phyloP scores from a whole-genome alignment of 2,888 invertebrate species.

The Drosophila cognata region DNA sequence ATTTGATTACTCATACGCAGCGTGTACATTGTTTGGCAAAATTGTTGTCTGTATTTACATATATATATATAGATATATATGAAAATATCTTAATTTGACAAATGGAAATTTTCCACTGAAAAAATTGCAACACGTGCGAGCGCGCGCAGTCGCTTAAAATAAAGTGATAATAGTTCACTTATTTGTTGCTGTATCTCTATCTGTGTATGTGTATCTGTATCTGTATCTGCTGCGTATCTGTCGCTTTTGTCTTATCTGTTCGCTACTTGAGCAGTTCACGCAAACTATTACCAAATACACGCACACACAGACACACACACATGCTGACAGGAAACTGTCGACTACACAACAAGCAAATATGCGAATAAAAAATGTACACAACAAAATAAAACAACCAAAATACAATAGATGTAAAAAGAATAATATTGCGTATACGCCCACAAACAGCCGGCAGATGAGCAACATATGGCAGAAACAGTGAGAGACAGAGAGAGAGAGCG shows the following conservation, averaged over 20 bases:
- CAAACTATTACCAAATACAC: slow-evolving; percentile 23
- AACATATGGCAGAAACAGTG: background rate
- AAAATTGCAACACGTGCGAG: slow-evolving; percentile 42
- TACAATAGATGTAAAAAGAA: slow-evolving; percentile 25
- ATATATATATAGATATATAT: background rate
- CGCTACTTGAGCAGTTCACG: slow-evolving; percentile 33
- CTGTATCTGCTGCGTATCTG: slow-evolving; percentile 16
- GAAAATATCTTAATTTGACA: background rate
- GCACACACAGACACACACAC: background rate
- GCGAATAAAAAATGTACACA: slow-evolving; percentile 16
- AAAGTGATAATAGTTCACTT: background rate
- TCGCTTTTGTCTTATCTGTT: slow-evolving; percentile 34
- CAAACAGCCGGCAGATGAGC: slow-evolving; percentile 19
- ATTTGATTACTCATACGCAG: slow-evolving; percentile 51
- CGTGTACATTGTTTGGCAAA: slow-evolving; percentile 3
- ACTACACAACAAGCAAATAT: slow-evolving; percentile 17
- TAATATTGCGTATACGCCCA: slow-evolving; percentile 37
- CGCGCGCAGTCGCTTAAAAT: slow-evolving; percentile 2
- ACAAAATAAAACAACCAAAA: slow-evolving; percentile 19
- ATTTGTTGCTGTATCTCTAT: background rate
- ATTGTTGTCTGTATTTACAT: slow-evolving; percentile 31
- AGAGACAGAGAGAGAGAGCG: background rate
- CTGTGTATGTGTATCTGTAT: background rate
- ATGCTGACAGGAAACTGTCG: slow-evolving; percentile 18
- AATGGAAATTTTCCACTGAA: slow-evolving; percentile 27